A percentile compares a stretch with the other conserved stretches of the same genome.
Conservation (phyloP, 2,113 vertebrate genomes). For the Penelope pileata region DNA sequence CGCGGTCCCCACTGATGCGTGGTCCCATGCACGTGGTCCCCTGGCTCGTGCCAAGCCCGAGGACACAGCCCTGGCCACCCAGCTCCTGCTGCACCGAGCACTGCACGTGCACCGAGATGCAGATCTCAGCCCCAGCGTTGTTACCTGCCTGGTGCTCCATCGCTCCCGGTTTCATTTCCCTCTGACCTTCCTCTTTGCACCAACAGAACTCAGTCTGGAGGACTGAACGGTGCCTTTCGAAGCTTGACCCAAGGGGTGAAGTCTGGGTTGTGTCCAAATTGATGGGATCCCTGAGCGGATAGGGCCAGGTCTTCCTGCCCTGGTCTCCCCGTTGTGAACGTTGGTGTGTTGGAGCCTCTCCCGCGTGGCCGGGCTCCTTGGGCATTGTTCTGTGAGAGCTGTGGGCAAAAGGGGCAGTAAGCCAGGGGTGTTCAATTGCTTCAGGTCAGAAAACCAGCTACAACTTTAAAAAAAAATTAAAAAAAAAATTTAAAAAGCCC, state of each 20-base stretch:
- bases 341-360: background rate
- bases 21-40: background rate
- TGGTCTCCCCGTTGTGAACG: background rate
- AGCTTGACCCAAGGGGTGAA: background rate
- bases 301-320: background rate
- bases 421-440: background rate
- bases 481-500: background rate
- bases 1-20: background rate
- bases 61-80: background rate
- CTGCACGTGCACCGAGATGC: rapidly evolving
- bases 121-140: rapidly evolving
- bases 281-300: background rate
- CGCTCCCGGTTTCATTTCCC: background rate
- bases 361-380: background rate
- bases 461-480: background rate
- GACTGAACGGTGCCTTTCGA: background rate
- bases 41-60: background rate
- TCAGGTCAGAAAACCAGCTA: background rate
- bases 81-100: background rate
- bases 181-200: background rate
- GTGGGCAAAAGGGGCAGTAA: background rate
- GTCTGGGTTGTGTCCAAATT: background rate
- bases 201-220: background rate
- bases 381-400: background rate
- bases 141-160: background rate